A percentile compares a stretch with the other conserved stretches of the same genome.
These are phyloP conservation scores for Marronus borbonicus DNA, from an alignment of 2,888 invertebrate species.

Conservation along the genomic window DNA sequence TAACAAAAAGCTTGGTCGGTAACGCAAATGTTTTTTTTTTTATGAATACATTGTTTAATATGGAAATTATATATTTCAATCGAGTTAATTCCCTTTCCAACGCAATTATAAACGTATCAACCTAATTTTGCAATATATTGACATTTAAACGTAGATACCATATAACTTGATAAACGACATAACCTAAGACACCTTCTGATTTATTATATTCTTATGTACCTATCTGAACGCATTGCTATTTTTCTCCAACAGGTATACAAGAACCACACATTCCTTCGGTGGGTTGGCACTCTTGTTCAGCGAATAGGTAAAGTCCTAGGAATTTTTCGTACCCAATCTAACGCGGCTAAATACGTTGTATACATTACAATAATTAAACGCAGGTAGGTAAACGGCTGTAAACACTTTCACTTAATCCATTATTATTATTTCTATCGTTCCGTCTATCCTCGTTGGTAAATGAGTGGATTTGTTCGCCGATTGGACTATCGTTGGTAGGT, in stretches of 20 bases:
- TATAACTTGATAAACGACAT: constrained; percentile 36
- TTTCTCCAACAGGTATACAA: constrained; percentile 29
- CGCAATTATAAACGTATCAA: constrained; percentile 29
- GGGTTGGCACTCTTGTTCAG: constrained; percentile 37
- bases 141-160: constrained; percentile 38
- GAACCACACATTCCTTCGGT: constrained; percentile 35
- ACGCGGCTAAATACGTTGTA: constrained; percentile 5
- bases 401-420: constrained; percentile 36
- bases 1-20: too few species aligned
- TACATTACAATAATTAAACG: constrained; percentile 26
- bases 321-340: constrained; percentile 29
- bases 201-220: constrained; percentile 26
- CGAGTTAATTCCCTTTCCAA: constrained; percentile 4
- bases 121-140: constrained; percentile 43
- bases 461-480: constrained; percentile 15
- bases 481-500: constrained; percentile 36
- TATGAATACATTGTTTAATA: too few species aligned
- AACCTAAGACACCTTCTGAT: constrained; percentile 30
- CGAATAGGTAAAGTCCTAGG: constrained; percentile 4
- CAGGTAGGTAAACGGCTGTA: constrained; percentile 26
- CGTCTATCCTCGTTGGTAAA: constrained; percentile 13
- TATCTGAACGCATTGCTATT: constrained; percentile 8
- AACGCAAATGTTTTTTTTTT: too few species aligned
- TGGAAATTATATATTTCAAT: constrained; percentile 9
- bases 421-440: constrained; percentile 21